Conservation (phyloP, 2,113 vertebrate genomes). For the Mellivora capensis region DNA sequence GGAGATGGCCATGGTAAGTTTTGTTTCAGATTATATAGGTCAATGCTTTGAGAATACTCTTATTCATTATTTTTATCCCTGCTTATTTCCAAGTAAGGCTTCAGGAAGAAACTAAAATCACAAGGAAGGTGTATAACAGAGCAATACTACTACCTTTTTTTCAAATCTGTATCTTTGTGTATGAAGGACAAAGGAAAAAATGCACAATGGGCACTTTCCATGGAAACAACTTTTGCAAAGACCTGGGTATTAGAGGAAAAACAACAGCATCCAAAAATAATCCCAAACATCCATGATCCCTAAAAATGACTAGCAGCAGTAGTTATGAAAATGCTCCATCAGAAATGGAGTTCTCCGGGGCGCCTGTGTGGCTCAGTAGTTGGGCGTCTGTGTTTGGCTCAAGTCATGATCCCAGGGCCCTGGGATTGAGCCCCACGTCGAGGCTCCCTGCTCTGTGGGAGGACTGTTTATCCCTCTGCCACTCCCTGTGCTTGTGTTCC, state of each 20-base stretch:
- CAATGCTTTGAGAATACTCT: neutral
- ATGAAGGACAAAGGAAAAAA: neutral
- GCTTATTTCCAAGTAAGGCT: neutral
- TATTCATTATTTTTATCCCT: neutral
- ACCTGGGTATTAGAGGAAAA: neutral
- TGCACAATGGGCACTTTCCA: neutral
- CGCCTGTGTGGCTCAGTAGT: too few species aligned
- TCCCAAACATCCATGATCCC: neutral
- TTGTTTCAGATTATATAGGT: neutral
- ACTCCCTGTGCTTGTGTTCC: too few species aligned
- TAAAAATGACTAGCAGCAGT: neutral
- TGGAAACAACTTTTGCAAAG: neutral
- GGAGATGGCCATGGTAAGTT: rapidly evolving
- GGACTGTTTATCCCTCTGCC: too few species aligned
- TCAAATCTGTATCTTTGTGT: neutral
- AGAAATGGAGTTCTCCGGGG: neutral
- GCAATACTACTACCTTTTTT: neutral
- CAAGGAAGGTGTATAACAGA: neutral
- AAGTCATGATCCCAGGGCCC: too few species aligned
- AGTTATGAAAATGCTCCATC: neutral
- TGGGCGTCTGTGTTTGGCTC: too few species aligned
- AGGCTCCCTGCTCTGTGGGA: too few species aligned
- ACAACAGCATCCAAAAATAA: neutral
- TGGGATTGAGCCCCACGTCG: too few species aligned
- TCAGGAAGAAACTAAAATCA: neutral